Percentiles rank a stretch among this genome's conserved stretches.
Conservation (phyloP, 2,797 vertebrate genomes). For the Alcedo atthis region DNA sequence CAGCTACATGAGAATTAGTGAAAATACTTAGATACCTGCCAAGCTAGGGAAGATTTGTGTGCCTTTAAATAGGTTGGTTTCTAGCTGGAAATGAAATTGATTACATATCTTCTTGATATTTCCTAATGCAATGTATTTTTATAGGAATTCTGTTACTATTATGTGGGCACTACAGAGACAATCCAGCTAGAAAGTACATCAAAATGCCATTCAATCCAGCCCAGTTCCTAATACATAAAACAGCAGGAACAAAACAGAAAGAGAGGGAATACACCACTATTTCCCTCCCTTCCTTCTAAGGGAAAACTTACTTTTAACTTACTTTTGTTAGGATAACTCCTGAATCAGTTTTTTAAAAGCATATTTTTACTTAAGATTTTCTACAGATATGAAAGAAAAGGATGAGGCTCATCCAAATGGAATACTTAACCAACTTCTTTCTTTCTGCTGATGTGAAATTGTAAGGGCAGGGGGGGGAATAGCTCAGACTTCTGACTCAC, state of each 20-base stretch:
- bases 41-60: not conserved
- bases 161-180: not conserved
- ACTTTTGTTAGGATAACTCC: not conserved
- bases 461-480: not conserved
- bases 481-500: not conserved
- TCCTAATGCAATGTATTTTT: not conserved
- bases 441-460: not conserved
- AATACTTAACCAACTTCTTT: not conserved
- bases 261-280: not conserved
- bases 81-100: not conserved
- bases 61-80: not conserved
- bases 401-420: not conserved
- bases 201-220: not conserved
- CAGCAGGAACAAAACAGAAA: not conserved
- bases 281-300: not conserved
- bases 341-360: not conserved
- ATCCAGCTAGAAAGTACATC: not conserved
- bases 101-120: not conserved
- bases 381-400: not conserved
- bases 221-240: not conserved
- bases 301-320: not conserved
- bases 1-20: not conserved
- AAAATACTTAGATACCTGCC: conserved; percentile 1
- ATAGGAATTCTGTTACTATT: not conserved
- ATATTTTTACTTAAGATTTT: not conserved